Percentiles rank a stretch among this genome's conserved stretches.
Conservation (phyloP, 1,140 invertebrate genomes). For the Drosophila carrolli region DNA sequence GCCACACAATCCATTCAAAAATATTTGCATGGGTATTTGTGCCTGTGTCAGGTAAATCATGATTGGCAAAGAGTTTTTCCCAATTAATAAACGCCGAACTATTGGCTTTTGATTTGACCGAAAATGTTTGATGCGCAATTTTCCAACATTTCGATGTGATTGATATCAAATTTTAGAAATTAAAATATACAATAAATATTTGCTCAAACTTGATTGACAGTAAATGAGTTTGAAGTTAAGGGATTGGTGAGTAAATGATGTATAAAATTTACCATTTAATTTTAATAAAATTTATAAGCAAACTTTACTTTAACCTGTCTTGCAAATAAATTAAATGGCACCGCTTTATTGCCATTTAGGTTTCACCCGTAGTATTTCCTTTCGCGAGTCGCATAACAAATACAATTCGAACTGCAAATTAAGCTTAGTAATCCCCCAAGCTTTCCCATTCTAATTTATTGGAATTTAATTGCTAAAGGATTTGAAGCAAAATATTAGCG, state of each 20-base stretch:
- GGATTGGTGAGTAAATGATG: background rate
- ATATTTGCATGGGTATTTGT: slow-evolving; percentile 19
- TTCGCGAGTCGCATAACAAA: slow-evolving; percentile 14
- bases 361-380: slow-evolving; percentile 5
- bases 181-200: slow-evolving; percentile 1
- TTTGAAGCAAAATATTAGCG: slow-evolving; percentile 65
- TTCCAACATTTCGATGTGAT: slow-evolving; percentile 8
- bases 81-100: slow-evolving; percentile 37
- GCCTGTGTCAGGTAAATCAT: slow-evolving; percentile 34
- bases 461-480: slow-evolving; percentile 63
- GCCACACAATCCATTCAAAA: slow-evolving; percentile 28
- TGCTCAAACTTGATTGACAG: background rate
- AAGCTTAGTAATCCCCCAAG: slow-evolving; percentile 39
- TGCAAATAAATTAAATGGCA: background rate
- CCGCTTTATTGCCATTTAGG: slow-evolving; percentile 7
- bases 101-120: slow-evolving; percentile 42
- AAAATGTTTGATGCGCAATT: slow-evolving; percentile 19
- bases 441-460: slow-evolving; percentile 51
- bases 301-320: too few relatives aligned
- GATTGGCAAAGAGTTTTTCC: slow-evolving; percentile 40
- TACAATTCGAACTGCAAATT: slow-evolving; percentile 43
- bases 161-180: too few relatives aligned
- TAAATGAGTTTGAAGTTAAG: background rate
- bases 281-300: background rate
- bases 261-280: background rate